Conservation (phyloP, 2,888 invertebrate species). For the Hyposoter dolosus region DNA sequence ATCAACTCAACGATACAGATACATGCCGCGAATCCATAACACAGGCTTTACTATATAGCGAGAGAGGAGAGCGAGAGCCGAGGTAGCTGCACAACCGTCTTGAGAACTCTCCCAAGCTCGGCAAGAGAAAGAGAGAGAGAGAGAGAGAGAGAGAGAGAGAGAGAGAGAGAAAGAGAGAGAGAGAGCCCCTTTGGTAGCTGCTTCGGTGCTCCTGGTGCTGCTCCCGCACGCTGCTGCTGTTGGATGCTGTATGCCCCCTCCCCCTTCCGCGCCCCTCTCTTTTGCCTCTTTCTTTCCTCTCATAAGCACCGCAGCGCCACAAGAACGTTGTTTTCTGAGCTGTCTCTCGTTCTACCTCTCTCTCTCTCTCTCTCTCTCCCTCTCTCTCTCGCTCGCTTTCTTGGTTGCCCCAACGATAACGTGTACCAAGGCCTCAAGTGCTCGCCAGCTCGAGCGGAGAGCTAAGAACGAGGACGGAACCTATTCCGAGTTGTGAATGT, state of each 20-base stretch:
- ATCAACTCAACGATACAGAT: conserved; percentile 61
- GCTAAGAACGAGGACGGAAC: conserved; percentile 69
- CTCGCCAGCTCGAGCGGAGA: conserved; percentile 74
- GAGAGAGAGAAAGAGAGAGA: conserved; percentile 85
- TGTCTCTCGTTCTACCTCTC: conserved; percentile 59
- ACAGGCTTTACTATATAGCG: conserved; percentile 31
- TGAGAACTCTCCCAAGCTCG: conserved; percentile 84
- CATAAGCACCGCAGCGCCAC: conserved; percentile 60
- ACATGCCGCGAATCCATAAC: conserved; percentile 33
- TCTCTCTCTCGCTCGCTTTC: conserved; percentile 53
- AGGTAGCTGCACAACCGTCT: conserved; percentile 67
- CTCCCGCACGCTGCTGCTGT: conserved; percentile 84
- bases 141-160: conserved; percentile 84
- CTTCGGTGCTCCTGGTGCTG: conserved; percentile 71
- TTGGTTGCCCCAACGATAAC: conserved; percentile 53
- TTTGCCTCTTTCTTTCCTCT: conserved; percentile 51
- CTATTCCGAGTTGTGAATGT: conserved; percentile 58
- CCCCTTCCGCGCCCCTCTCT: conserved; percentile 46
- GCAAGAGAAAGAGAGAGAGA: conserved; percentile 84
- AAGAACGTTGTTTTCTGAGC: conserved; percentile 45
- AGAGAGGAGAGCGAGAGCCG: conserved; percentile 66
- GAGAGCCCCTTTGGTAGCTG: conserved; percentile 84
- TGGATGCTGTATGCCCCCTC: conserved; percentile 82
- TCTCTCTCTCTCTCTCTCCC: conserved; percentile 29
- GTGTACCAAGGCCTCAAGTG: conserved; percentile 68